Conservation (phyloP, 2,113 vertebrate species). For the Epinephelus lanceolatus region DNA sequence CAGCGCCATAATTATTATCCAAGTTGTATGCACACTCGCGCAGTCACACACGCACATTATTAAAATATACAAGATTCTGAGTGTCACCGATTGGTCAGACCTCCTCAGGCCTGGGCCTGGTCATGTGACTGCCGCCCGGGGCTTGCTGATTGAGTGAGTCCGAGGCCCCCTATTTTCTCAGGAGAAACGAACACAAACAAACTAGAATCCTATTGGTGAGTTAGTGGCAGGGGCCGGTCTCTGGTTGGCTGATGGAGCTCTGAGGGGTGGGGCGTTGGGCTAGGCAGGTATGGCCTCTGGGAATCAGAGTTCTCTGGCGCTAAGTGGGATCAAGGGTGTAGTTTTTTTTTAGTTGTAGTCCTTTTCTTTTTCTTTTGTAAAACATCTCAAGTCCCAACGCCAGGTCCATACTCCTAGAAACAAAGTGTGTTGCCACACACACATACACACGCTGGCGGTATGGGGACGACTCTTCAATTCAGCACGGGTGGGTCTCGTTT, state of each 20-base stretch:
- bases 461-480: slow-evolving; percentile 56
- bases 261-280: slow-evolving; percentile 47
- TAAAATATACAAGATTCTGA: slow-evolving; percentile 88
- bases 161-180: slow-evolving; percentile 69
- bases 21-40: slow-evolving; percentile 66
- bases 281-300: slow-evolving; percentile 65
- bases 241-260: slow-evolving; percentile 66
- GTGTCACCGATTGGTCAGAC: slow-evolving; percentile 78
- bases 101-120: slow-evolving; percentile 64
- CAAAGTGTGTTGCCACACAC: slow-evolving; percentile 28
- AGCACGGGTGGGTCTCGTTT: slow-evolving; percentile 34
- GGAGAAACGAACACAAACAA: slow-evolving; percentile 78
- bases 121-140: slow-evolving; percentile 59
- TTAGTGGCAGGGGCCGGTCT: slow-evolving; percentile 73
- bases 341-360: slow-evolving; percentile 33
- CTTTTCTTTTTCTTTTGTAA: slow-evolving; percentile 49
- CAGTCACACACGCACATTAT: slow-evolving; percentile 72
- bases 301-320: slow-evolving; percentile 64
- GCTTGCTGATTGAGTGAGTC: slow-evolving; percentile 73
- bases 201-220: slow-evolving; percentile 80
- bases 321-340: slow-evolving; percentile 49
- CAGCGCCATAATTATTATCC: slow-evolving; percentile 81
- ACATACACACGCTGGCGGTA: slow-evolving; percentile 35
- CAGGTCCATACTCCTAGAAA: slow-evolving; percentile 55
- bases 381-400: slow-evolving; percentile 46